These are phyloP conservation scores for Anoura caudifer DNA, from an alignment of 2,113 vertebrate species.

Conservation along the genomic window DNA sequence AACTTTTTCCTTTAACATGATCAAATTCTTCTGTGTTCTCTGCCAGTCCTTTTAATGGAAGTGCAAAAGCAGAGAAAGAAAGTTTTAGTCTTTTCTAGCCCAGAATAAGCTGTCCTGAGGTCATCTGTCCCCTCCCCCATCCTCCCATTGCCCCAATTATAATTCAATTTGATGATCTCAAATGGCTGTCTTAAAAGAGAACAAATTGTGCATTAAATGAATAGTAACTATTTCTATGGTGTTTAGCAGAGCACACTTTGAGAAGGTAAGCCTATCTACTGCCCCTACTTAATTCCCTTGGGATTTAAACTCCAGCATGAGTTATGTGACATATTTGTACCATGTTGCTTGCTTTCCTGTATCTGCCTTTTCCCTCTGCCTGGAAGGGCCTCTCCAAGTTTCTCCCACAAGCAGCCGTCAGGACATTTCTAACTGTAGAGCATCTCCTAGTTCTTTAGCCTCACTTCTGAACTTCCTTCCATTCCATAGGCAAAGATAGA, in stretches of 20 bases:
- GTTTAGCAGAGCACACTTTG: not conserved
- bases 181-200: not conserved
- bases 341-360: not conserved
- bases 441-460: not conserved
- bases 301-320: not conserved
- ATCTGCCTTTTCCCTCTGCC: not conserved
- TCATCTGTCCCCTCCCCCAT: not conserved
- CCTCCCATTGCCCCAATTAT: not conserved
- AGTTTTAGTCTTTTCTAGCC: not conserved
- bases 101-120: not conserved
- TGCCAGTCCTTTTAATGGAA: not conserved
- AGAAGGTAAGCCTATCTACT: not conserved
- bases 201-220: not conserved
- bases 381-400: too few species aligned
- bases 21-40: not conserved
- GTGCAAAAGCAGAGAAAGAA: not conserved
- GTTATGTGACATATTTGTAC: fast-evolving
- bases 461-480: not conserved
- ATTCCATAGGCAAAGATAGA: not conserved
- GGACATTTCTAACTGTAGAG: not conserved
- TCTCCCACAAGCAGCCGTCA: not conserved
- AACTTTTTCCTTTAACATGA: not conserved
- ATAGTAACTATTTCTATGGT: not conserved
- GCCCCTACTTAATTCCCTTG: not conserved
- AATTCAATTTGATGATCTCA: not conserved